Percentiles rank a stretch among this genome's conserved stretches.
These are phyloP conservation scores for Hippopotamyrus pictus DNA, from an alignment of 2,797 vertebrate genomes.

Conservation along the genomic window DNA sequence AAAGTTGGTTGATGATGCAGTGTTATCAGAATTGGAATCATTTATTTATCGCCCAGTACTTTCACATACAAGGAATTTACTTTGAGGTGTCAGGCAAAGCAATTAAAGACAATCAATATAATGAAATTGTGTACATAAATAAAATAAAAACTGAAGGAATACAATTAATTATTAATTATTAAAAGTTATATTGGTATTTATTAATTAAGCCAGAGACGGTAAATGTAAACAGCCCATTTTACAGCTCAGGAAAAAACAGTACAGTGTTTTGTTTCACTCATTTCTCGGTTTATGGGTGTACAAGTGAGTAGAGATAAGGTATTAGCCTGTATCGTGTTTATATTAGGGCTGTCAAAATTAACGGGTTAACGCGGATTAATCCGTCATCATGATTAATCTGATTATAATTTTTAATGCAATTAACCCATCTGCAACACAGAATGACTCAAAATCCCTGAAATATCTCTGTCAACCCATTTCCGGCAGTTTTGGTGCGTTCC, in stretches of 20 bases:
- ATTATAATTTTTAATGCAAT: too few species aligned
- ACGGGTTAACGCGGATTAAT: too few species aligned
- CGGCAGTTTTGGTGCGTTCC: too few species aligned
- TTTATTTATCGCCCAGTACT: background rate
- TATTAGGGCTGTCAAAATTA: too few species aligned
- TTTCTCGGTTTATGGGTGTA: background rate
- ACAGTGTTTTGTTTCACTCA: background rate
- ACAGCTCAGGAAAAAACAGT: background rate
- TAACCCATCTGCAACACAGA: too few species aligned
- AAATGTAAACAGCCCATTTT: background rate
- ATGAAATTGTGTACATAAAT: background rate
- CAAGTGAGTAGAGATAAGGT: background rate
- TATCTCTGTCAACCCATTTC: too few species aligned
- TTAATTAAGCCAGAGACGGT: background rate
- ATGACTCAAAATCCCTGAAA: too few species aligned
- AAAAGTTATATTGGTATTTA: background rate
- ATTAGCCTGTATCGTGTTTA: background rate
- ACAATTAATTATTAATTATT: background rate
- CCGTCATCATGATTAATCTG: too few species aligned
- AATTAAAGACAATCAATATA: background rate
- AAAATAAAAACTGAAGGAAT: background rate
- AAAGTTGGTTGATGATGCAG: background rate
- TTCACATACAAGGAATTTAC: background rate
- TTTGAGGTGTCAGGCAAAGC: background rate
- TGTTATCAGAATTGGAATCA: background rate